Base-by-base conservation (phyloP, 2,113 vertebrate genomes). In the Mugil cephalus region DNA sequence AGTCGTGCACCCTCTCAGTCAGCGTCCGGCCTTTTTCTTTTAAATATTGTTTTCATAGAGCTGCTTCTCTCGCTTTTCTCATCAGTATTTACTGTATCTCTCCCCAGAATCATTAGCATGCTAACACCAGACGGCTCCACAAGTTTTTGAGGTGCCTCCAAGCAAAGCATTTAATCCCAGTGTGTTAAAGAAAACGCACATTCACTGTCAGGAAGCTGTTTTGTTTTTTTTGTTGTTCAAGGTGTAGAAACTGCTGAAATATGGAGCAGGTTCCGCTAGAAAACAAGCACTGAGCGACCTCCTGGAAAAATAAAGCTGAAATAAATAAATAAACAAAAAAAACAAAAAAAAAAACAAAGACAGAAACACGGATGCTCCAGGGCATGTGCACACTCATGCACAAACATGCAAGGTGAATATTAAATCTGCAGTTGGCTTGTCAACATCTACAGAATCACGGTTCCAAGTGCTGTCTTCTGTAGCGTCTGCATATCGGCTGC, bases 161-260 rank as follows among this genome's bases (percentile, higher is more conserved):
- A 53, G 50, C 14, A 7, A 14, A 51, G 38, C 17, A 17, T 39
- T 9, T 17, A 24, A 50, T 45, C 10, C 0, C 21, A 55, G 14
- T 12, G 34, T 62, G 8, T 34, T 18, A 1, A 60, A 30, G 5
- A 67, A 40, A 40, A 2, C 8, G 17, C 30, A 59, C 24, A 35
- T 52, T 65, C 39, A 14, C 18, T 18, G 46, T 52, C 42, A 61
- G 47, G 72, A 45, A 10, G 42, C 34, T 30, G 24, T 5, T 30
- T 30, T 30, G 2, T 30, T 30, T 30, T 60, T 64, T 45, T 42
- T n/a, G n/a, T n/a, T n/a, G n/a, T n/a, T 42, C 4, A 43, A 48
- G 48, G 12, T n/a, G 9, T 58, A 39, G 36, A 73, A 61, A 48
- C 6, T 35, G 51, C 64, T 74, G 7, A 86, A 86, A 74, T 64